Percentiles rank a stretch among this genome's conserved stretches.
Evolutionary conservation across 2,888 invertebrate genomes (phyloP).

Genomic region (Callosobruchus maculatus): DNA sequence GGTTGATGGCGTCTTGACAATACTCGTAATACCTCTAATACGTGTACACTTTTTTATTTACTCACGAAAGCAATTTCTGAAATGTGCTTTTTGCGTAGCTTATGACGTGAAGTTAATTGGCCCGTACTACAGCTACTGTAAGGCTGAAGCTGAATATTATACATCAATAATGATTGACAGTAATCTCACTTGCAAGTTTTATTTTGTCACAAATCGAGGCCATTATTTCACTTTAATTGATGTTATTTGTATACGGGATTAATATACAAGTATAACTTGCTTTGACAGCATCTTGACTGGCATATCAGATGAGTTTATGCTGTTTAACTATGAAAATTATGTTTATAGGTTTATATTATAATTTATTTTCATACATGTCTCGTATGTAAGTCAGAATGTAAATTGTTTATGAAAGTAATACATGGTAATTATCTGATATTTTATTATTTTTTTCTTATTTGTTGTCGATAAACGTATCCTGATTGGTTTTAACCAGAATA

Average conservation of each 20-base stretch:
- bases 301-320: not conserved
- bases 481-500: too few relatives aligned
- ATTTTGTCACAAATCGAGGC: not conserved
- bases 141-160: not conserved
- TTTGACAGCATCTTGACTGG: not conserved
- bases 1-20: too few relatives aligned
- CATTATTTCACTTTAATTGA: not conserved
- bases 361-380: not conserved
- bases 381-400: not conserved
- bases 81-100: not conserved
- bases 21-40: too few relatives aligned
- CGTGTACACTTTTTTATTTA: too few relatives aligned
- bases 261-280: not conserved
- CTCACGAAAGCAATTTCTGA: too few relatives aligned
- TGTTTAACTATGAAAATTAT: not conserved
- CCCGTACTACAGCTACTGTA: not conserved
- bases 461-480: not conserved
- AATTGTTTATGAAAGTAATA: not conserved
- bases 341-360: not conserved
- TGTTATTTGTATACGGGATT: not conserved
- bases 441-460: not conserved
- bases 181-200: not conserved
- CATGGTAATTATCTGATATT: not conserved
- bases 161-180: not conserved
- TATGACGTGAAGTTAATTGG: not conserved